These are phyloP conservation scores for Carassius carassius DNA, from an alignment of 2,113 vertebrate genomes.

Conservation along the genomic window DNA sequence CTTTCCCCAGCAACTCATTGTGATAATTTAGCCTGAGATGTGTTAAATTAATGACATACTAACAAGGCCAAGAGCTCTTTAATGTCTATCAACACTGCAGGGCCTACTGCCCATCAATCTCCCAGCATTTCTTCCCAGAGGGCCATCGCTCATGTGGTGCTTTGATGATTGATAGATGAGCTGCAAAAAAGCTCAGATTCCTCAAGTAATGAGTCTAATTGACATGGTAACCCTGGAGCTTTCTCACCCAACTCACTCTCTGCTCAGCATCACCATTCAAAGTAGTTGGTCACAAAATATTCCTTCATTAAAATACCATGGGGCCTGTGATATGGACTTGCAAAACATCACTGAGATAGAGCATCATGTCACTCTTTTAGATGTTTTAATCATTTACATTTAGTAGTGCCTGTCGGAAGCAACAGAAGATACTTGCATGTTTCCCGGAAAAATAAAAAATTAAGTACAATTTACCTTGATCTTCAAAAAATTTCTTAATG, in stretches of 20 bases:
- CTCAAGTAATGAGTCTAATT: slow-evolving; percentile 38
- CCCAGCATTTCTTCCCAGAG: slow-evolving; percentile 48
- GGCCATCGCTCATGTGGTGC: slow-evolving; percentile 43
- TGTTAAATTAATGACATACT: slow-evolving; percentile 31
- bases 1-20: background rate
- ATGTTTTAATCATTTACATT: too few relatives aligned
- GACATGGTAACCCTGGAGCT: slow-evolving; percentile 61
- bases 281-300: background rate
- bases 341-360: background rate
- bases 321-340: background rate
- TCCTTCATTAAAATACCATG: background rate
- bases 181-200: slow-evolving; percentile 51
- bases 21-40: slow-evolving; percentile 23
- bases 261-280: background rate
- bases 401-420: too few relatives aligned
- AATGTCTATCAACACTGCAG: slow-evolving; percentile 46
- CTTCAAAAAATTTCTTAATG: too few relatives aligned
- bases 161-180: slow-evolving; percentile 58
- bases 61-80: slow-evolving; percentile 24
- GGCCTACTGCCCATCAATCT: slow-evolving; percentile 53
- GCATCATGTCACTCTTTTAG: background rate
- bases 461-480: too few relatives aligned
- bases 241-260: slow-evolving; percentile 29
- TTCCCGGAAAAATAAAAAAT: too few relatives aligned
- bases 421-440: too few relatives aligned